A percentile compares a stretch with the other conserved stretches of the same genome.
These are phyloP conservation scores for Pseudolycoriella hygida DNA, from an alignment of 2,888 invertebrate species.

Conservation along the genomic window DNA sequence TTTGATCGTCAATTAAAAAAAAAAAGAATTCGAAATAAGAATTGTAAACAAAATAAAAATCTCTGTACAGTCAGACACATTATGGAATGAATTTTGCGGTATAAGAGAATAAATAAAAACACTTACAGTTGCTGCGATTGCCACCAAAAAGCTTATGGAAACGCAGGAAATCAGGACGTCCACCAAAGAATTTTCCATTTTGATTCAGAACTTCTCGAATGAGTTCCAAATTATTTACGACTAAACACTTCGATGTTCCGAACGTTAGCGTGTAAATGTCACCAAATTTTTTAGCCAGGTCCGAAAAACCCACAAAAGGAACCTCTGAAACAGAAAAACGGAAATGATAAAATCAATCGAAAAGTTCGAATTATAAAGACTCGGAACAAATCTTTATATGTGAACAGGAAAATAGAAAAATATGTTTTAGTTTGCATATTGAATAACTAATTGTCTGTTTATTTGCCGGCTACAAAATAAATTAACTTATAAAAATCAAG, in stretches of 20 bases:
- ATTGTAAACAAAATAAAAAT: neutral
- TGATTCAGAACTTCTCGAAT: constrained; percentile 61
- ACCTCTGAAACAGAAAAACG: constrained; percentile 12
- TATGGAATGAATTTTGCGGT: too few species aligned
- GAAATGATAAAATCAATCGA: neutral
- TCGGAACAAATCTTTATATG: too few species aligned
- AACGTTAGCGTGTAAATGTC: constrained; percentile 52
- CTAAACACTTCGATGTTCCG: constrained; percentile 49
- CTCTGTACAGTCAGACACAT: too few species aligned
- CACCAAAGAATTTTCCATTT: constrained; percentile 66
- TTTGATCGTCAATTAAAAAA: too few species aligned
- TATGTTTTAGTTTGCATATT: too few species aligned
- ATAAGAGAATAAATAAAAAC: too few species aligned
- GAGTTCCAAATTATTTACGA: constrained; percentile 53
- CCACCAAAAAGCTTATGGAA: constrained; percentile 72
- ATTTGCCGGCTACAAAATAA: too few species aligned
- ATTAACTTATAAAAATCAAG: too few species aligned
- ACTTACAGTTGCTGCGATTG: constrained; percentile 76
- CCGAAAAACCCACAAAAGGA: constrained; percentile 56
- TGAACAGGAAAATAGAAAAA: too few species aligned
- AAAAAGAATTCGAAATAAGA: neutral
- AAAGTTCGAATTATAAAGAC: too few species aligned
- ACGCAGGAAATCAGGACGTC: constrained; percentile 62
- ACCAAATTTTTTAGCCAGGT: constrained; percentile 48
- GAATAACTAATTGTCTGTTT: too few species aligned